Evolutionary conservation across 2,888 invertebrate genomes (phyloP), one percentile per base, ranked within the genome.

Genomic region (Heteropelma amictum): DNA sequence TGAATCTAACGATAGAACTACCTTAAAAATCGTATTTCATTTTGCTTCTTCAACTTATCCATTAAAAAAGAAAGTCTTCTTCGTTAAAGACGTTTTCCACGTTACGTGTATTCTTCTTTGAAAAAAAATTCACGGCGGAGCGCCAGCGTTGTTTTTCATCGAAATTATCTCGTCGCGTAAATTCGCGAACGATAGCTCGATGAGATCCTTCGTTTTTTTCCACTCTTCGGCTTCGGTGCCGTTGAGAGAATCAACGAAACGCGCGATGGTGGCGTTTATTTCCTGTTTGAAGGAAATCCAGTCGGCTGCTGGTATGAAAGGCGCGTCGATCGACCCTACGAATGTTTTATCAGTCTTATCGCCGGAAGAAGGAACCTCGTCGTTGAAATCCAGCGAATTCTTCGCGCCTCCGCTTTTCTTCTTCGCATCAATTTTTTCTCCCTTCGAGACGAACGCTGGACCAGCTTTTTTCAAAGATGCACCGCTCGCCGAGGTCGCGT

Each of bases 241-340:
- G 21, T 74, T 74, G 3, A 74, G 28, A 2, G 42, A 10, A 17
- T 68, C 68, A 0, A 76, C 42, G 17, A 72, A 77, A 8, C 64
- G 47, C 8, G 6, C 51, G 0, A 80, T 30, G 3, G 74, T 53
- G 7, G 49, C 53, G 14, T 72, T 76, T 7, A 80, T 58, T 38
- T 74, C 60, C 12, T 65, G 70, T 45, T 77, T 79, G 35, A 80
- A 80, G 1, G 51, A 38, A 2, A 70, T 51, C 79, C 79, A 80
- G 6, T 80, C 74, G 1, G 60, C 45, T 0, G 63, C 74, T 3
- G 76, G 69, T 49, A 79, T 77, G 5, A 76, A 49, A 6, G 69
- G 42, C 8, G 42, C 65, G 23, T 64, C 65, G 40, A 65, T 74
- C 6, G 45, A 45, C 4, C 12, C 21, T 60, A 10, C 8, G 10